phyloP scores from a whole-genome alignment of 2,797 vertebrate species.

The Catostomus latipinnis region DNA sequence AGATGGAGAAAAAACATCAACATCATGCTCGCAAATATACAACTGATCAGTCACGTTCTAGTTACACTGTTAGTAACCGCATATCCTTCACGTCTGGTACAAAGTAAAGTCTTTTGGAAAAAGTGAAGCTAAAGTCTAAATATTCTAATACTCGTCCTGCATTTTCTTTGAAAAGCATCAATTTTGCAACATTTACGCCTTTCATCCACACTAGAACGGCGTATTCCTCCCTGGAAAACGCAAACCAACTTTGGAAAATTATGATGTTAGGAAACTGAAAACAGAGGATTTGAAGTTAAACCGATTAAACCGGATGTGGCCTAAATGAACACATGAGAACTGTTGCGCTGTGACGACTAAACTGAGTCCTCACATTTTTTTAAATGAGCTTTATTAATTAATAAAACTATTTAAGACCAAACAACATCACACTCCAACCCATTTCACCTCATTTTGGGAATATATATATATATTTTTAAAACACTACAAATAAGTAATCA shows the following conservation, averaged over 20 bases:
- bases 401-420: background rate
- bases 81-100: background rate
- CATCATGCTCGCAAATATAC: background rate
- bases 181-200: too few species aligned
- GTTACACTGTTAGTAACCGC: background rate
- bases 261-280: too few species aligned
- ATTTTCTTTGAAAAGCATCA: too few species aligned
- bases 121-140: background rate
- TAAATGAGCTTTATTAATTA: background rate
- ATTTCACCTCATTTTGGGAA: background rate
- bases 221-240: too few species aligned
- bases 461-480: too few species aligned
- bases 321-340: background rate
- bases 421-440: background rate
- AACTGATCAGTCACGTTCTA: background rate
- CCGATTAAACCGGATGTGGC: too few species aligned
- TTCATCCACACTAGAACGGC: too few species aligned
- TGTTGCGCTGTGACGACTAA: background rate
- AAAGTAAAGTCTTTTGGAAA: background rate
- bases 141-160: too few species aligned
- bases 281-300: too few species aligned
- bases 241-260: too few species aligned
- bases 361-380: background rate
- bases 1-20: constrained; percentile 33
- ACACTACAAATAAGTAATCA: too few species aligned